Evolutionary conservation across 2,888 invertebrate genomes (phyloP).

Genomic region (Aspidapion aeneum): DNA sequence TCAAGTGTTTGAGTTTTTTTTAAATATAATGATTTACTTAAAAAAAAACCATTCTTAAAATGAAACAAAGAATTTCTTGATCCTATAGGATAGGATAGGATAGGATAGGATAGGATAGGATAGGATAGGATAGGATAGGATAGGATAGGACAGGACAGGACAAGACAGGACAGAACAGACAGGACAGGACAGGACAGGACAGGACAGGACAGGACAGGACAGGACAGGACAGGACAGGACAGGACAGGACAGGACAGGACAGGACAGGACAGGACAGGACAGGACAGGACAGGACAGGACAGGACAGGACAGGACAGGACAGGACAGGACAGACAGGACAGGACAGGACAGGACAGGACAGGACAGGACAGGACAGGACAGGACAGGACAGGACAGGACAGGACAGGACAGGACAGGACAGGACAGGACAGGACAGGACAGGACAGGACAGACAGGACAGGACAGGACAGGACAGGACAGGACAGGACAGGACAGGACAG

Average conservation of each 20-base stretch:
- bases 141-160: conserved; percentile 13
- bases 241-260: conserved; percentile 1
- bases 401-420: not conserved
- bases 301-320: conserved; percentile 1
- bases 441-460: no score
- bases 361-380: not conserved
- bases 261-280: conserved; percentile 1
- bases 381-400: not conserved
- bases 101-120: not conserved
- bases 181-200: conserved; percentile 2
- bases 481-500: conserved; percentile 1
- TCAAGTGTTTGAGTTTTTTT: no score
- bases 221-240: conserved; percentile 1
- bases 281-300: conserved; percentile 1
- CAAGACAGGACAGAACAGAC: no score
- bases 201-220: conserved; percentile 1
- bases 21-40: no score
- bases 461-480: conserved; percentile 1
- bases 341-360: not conserved
- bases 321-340: no score
- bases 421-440: not conserved
- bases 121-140: not conserved
- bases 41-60: no score
- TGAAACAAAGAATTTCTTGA: no score
- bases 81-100: not conserved